Evolutionary conservation across 2,888 invertebrate genomes (phyloP), one percentile per base, ranked within the genome.

Genomic region (Bhutanitis thaidina): DNA sequence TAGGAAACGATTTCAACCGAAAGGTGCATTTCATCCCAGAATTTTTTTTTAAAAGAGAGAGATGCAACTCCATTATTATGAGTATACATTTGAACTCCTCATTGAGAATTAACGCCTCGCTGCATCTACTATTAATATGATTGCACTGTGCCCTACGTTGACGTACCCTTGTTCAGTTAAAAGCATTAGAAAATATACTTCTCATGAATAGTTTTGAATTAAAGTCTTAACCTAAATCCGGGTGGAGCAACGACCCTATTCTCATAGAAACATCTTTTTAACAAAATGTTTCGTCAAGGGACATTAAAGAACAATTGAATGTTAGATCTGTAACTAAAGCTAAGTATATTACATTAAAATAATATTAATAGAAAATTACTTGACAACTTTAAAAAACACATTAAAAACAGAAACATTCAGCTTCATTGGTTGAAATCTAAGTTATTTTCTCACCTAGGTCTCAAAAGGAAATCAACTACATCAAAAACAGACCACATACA

Each of bases 71-170:
- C 10, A 2, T 15, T 8, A 15, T 15, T 5, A 3, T 36, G 9
- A 29, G 30, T 41, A 40, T 34, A 13, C 27, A 36, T 41, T 29
- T 35, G 12, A 7, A 27, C n/a, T 27, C 29, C 16, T 49, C 38
- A 30, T 38, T 30, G 43, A 14, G 15, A 43, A 41, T 41, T 36
- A 14, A n/a, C 32, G 16, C 14, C 3, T 16, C 40, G 14, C 10
- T 35, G 44, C 27, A 45, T 45, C 34, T 30, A 40, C 39, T 50
- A 27, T 50, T 44, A 44, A 44, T 27, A 44, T 50, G 39, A 50
- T 38, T 50, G 44, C 50, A 40, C 15, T 34, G 14, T 34, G 10
- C 44, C 25, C 25, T 30, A 8, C n/a, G 14, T 13, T 25, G 14
- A 1, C 38, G 7, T 34, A 39, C 27, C 15, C 39, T 12, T 16